phyloP scores from a whole-genome alignment of 2,888 invertebrate genomes.

The Dynastes grantii region DNA sequence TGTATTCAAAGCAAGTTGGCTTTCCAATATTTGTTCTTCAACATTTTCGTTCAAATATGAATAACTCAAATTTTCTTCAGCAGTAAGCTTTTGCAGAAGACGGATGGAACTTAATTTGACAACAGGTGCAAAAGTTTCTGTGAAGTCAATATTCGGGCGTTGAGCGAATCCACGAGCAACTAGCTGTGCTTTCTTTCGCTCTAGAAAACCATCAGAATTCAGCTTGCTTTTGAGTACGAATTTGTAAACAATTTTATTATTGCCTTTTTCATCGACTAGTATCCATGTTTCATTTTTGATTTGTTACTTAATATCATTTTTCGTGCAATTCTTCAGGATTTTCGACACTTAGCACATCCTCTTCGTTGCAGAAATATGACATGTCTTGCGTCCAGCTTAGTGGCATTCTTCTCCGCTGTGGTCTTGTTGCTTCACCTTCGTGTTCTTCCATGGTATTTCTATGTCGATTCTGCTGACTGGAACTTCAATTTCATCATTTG shows the following conservation, averaged over 20 bases:
- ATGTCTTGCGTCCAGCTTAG: not conserved
- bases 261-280: conserved; percentile 10
- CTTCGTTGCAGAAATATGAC: too few species aligned
- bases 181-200: not conserved
- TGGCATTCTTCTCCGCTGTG: not conserved
- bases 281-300: conserved; percentile 16
- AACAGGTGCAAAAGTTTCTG: conserved; percentile 7
- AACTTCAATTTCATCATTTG: conserved; percentile 1
- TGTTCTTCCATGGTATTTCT: not conserved
- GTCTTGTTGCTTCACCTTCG: too few species aligned
- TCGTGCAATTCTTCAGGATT: not conserved
- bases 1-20: not conserved
- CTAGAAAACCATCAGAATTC: conserved; percentile 2
- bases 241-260: conserved; percentile 1
- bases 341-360: too few species aligned
- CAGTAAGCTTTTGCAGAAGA: not conserved
- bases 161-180: conserved; percentile 27
- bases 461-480: not conserved
- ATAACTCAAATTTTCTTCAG: not conserved
- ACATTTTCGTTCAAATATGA: too few species aligned
- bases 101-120: conserved; percentile 16
- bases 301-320: conserved; percentile 8
- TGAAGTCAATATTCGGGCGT: conserved; percentile 8
- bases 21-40: not conserved
- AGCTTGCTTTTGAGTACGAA: conserved; percentile 8